These are phyloP conservation scores for Yponomeuta malinellus DNA, from an alignment of 2,888 invertebrate species.

Conservation along the genomic window DNA sequence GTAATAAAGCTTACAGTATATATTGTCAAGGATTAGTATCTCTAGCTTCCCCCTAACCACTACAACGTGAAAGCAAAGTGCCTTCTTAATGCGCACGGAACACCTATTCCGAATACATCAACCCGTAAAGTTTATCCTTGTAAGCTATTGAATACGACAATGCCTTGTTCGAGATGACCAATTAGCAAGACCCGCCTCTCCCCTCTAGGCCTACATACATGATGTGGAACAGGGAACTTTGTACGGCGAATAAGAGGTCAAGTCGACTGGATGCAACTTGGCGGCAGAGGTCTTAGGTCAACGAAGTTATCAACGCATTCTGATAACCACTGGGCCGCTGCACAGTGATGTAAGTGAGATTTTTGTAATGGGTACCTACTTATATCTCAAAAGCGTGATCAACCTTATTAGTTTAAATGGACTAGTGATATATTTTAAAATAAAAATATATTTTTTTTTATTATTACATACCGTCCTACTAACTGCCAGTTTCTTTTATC, in stretches of 20 bases:
- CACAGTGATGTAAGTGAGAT: conserved; percentile 30
- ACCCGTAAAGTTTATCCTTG: background rate
- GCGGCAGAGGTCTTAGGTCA: conserved; percentile 39
- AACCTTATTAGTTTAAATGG: no score
- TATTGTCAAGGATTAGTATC: no score
- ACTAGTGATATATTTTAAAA: background rate
- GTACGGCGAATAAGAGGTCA: background rate
- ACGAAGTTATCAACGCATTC: conserved; percentile 47
- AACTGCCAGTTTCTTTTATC: no score
- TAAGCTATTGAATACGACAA: background rate
- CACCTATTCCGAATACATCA: background rate
- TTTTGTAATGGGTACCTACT: conserved; percentile 15
- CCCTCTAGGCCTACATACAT: background rate
- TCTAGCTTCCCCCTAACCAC: no score
- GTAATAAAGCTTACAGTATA: no score
- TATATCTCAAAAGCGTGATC: background rate
- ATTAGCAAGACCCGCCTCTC: background rate
- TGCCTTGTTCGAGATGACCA: background rate
- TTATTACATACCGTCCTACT: no score
- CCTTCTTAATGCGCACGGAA: background rate
- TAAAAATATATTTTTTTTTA: background rate
- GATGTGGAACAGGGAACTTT: background rate
- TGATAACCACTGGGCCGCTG: conserved; percentile 33
- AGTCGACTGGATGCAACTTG: background rate
- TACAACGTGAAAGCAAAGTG: background rate